Conservation (phyloP, 2,888 invertebrate genomes). For the Synergus japonicus region DNA sequence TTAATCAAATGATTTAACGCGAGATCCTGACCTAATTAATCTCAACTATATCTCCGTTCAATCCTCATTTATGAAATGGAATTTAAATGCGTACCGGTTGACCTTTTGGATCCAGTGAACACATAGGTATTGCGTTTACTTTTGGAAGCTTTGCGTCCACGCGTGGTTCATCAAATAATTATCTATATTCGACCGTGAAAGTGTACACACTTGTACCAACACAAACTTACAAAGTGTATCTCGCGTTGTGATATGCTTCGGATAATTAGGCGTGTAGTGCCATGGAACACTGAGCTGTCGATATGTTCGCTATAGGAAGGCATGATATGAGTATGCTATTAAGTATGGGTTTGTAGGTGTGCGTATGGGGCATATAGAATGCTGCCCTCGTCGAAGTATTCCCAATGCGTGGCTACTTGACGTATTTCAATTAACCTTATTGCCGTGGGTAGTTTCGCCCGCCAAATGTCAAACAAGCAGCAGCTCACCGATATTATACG, state of each 20-base stretch:
- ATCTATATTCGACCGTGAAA: constrained; percentile 16
- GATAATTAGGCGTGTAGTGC: constrained; percentile 12
- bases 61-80: too few relatives aligned
- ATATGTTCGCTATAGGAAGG: constrained; percentile 35
- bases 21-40: too few relatives aligned
- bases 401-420: constrained; percentile 68
- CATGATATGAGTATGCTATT: constrained; percentile 26
- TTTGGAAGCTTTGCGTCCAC: constrained; percentile 19
- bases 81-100: neutral
- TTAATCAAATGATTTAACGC: too few relatives aligned
- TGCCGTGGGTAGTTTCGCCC: constrained; percentile 66
- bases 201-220: neutral
- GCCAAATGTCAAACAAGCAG: constrained; percentile 69
- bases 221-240: constrained; percentile 13
- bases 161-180: constrained; percentile 25
- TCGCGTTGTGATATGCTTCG: constrained; percentile 20
- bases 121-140: constrained; percentile 5
- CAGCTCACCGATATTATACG: constrained; percentile 57
- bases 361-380: constrained; percentile 10
- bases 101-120: constrained; percentile 5
- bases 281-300: constrained; percentile 28
- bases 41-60: too few relatives aligned
- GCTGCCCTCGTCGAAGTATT: constrained; percentile 60
- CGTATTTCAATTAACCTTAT: constrained; percentile 74
- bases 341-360: constrained; percentile 24